Base-by-base conservation (phyloP, 1,140 invertebrate genomes). In the Leptoteleia sp. region DNA sequence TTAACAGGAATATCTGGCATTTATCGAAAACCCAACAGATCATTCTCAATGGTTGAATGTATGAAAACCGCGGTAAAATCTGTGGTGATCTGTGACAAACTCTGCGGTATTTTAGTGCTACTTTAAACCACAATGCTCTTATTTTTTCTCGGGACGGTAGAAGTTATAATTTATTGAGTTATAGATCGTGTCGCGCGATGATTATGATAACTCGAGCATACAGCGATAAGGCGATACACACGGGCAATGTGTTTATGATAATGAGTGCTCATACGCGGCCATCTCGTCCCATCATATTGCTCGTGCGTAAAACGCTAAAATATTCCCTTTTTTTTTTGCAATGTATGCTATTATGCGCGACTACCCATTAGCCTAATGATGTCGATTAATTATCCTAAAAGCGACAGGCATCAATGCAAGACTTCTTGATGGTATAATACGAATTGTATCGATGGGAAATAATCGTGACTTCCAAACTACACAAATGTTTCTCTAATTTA, bases 281-380 rank as follows among this genome's bases (percentile, higher is more conserved):
- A 43, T 37, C 29, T 45, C 43, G 47, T 47, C 29, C 13, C 29
- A n/a, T 40, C 15, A 29, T 31, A 42, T 61, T 25, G 42, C 25
- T 65, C 37, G 52, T 57, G 61, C 22, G 27, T 15, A 25, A 52
- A 55, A 59, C 47, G 31, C 37, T 62, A 59, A 54, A 59, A 40
- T 54, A 54, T 67, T 61, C 62, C 40, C 42, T 55, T 54, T 12
- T 43, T 29, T 25, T n/a, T 42, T 9, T 22, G 40, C 64, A 76
- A n/a, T 62, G 64, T 57, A 76, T 29, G 59, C 48, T 67, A 40
- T 45, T 43, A 54, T 77, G 48, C 25, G 12, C 47, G 38, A n/a
- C 43, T 42, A 61, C 71, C 79, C 80, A 82, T 84, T 83, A 81
- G 79, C 48, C 47, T 84, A 80, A 81, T 76, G 80, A 81, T 73